Evolutionary conservation across 1,140 invertebrate genomes (phyloP).

Genomic region (Trypoxylus dichotomus): DNA sequence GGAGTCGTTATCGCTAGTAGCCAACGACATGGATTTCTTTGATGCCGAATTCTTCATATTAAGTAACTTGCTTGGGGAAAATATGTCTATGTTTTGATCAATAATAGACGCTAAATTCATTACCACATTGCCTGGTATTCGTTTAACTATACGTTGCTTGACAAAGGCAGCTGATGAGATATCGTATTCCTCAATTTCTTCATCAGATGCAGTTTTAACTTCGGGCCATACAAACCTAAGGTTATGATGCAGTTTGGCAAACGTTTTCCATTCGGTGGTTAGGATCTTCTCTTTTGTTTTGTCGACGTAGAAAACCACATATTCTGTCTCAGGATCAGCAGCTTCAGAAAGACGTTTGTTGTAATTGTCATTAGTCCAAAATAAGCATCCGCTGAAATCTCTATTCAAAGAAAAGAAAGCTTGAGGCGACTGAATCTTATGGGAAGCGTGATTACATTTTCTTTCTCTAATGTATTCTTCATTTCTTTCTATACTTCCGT

Average conservation of each 20-base stretch:
- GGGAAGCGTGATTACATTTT: neutral
- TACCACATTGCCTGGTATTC: neutral
- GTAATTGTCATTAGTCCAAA: conserved; percentile 1
- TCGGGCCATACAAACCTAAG: neutral
- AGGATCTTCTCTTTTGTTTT: neutral
- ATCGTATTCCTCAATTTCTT: conserved; percentile 3
- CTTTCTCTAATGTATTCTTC: conserved; percentile 1
- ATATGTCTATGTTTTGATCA: neutral
- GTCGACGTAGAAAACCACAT: neutral
- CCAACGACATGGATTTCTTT: neutral
- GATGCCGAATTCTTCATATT: neutral
- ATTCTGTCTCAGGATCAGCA: neutral
- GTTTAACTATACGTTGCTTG: neutral
- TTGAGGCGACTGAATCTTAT: conserved; percentile 13
- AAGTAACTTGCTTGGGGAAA: neutral
- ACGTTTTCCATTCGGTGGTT: conserved; percentile 13
- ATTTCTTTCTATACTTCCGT: conserved; percentile 8
- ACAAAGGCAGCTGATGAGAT: conserved; percentile 2
- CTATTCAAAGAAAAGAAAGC: neutral
- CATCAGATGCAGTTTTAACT: neutral
- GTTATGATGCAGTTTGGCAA: neutral
- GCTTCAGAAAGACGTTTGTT: neutral
- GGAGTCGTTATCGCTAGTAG: neutral
- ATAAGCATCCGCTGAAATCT: neutral
- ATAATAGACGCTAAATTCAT: neutral